phyloP scores from a whole-genome alignment of 2,888 invertebrate species.

The Cecidostiba fungosa region DNA sequence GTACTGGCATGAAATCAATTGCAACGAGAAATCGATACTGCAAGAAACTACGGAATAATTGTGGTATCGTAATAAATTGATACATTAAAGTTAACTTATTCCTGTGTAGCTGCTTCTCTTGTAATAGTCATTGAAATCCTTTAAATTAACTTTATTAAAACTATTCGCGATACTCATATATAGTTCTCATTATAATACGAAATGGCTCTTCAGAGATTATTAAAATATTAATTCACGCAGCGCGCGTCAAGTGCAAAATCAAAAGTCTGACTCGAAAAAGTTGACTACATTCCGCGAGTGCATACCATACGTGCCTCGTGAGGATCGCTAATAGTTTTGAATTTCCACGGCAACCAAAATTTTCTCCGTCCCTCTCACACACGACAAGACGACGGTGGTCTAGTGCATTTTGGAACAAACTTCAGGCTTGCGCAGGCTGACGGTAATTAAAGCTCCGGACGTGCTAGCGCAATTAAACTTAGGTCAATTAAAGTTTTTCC shows the following conservation, averaged over 20 bases:
- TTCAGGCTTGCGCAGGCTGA: conserved; percentile 18
- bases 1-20: background rate
- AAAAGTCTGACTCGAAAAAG: background rate
- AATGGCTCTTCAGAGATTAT: background rate
- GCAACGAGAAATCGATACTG: background rate
- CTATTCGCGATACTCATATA: background rate
- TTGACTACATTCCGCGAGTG: background rate
- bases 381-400: conserved; percentile 27
- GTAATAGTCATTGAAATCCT: background rate
- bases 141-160: background rate
- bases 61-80: background rate
- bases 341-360: conserved; percentile 37
- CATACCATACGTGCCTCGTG: no score
- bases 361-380: background rate
- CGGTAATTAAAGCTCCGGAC: conserved; percentile 53
- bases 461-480: conserved; percentile 59
- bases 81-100: background rate
- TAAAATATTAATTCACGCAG: background rate
- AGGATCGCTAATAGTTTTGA: conserved; percentile 35
- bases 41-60: background rate
- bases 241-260: background rate
- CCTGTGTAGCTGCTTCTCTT: background rate
- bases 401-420: conserved; percentile 50
- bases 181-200: background rate
- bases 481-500: conserved; percentile 55